A percentile compares a stretch with the other conserved stretches of the same genome.
Conservation (phyloP, 2,113 vertebrate species). For the Carettochelys insculpta region DNA sequence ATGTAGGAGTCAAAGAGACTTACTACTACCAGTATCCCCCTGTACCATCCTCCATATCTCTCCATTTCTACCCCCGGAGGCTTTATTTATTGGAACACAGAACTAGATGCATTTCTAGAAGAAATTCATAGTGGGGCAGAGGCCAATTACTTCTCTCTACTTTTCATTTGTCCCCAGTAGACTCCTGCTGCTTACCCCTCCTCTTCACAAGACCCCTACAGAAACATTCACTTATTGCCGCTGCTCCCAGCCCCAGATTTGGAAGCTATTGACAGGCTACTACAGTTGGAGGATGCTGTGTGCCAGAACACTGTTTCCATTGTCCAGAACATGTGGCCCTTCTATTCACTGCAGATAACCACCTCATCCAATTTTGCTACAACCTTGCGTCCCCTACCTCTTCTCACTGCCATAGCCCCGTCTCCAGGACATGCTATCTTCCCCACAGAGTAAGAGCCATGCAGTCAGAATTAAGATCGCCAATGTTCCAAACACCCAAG, state of each 20-base stretch:
- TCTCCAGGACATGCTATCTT: neutral
- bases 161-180: neutral
- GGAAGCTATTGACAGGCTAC: neutral
- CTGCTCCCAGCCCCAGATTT: neutral
- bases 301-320: neutral
- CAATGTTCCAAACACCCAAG: neutral
- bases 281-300: neutral
- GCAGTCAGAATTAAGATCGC: neutral
- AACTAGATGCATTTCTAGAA: neutral
- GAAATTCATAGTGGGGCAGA: neutral
- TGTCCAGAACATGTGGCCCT: neutral
- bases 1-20: too few species aligned
- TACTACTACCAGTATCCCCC: too few species aligned
- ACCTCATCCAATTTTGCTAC: neutral
- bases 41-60: too few species aligned
- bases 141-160: neutral
- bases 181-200: neutral
- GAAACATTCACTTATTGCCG: neutral
- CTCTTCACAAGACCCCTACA: neutral
- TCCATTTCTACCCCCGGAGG: too few species aligned
- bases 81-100: neutral
- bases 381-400: neutral
- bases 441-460: neutral
- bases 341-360: neutral
- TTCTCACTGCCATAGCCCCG: neutral